A percentile compares a stretch with the other conserved stretches of the same genome.
Conservation (phyloP, 1,140 invertebrate genomes). For the Chironomus tepperi region DNA sequence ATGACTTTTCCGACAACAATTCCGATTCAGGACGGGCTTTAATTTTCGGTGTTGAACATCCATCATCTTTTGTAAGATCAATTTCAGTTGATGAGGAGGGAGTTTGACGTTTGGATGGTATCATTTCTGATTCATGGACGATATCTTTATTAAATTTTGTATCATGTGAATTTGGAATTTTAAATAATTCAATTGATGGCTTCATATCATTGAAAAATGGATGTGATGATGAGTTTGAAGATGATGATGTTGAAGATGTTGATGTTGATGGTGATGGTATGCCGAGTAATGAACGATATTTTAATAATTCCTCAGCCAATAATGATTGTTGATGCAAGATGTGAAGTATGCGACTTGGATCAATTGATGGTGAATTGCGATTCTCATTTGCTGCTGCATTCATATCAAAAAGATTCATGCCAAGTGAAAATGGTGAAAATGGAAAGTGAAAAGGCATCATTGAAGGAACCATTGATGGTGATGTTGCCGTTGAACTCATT, state of each 20-base stretch:
- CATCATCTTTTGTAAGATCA: neutral
- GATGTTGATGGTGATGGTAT: neutral
- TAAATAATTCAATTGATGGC: conserved; percentile 18
- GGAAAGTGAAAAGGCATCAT: conserved; percentile 31
- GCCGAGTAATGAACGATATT: conserved; percentile 28
- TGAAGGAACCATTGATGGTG: conserved; percentile 6
- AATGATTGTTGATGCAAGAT: conserved; percentile 39
- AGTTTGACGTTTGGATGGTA: conserved; percentile 8
- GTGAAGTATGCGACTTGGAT: conserved; percentile 40
- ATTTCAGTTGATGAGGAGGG: neutral
- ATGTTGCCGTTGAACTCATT: neutral
- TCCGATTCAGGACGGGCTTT: conserved; percentile 15
- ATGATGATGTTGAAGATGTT: neutral
- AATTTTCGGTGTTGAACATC: neutral
- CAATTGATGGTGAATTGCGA: conserved; percentile 25
- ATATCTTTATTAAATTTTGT: neutral
- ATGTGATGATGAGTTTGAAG: neutral
- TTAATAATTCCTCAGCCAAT: conserved; percentile 38
- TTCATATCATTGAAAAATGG: neutral
- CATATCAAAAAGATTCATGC: conserved; percentile 37
- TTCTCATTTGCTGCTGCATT: conserved; percentile 25
- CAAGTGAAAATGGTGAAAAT: conserved; percentile 34
- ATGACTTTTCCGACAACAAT: neutral
- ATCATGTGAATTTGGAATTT: neutral
- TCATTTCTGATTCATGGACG: conserved; percentile 1